These are phyloP conservation scores for Parapristionchus giblindavisi DNA, from an alignment of 2,888 invertebrate genomes.

Conservation along the genomic window DNA sequence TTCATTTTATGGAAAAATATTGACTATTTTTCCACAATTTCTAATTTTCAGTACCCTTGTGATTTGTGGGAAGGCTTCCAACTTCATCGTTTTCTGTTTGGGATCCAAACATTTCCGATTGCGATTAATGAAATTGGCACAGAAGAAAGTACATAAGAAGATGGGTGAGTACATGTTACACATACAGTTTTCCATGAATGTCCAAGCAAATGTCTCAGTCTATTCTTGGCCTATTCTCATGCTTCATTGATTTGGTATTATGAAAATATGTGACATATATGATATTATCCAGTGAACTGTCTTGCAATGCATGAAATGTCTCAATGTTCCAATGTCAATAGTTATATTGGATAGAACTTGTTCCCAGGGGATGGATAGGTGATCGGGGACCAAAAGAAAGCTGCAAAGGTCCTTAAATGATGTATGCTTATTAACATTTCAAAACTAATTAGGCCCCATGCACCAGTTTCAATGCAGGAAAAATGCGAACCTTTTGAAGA, in stretches of 20 bases:
- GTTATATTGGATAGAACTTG: background rate
- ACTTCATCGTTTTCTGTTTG: slow-evolving; percentile 68
- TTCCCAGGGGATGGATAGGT: background rate
- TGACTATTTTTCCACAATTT: background rate
- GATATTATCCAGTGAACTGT: too few relatives aligned
- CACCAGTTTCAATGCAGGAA: too few relatives aligned
- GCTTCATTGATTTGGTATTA: too few relatives aligned
- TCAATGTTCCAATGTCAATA: background rate
- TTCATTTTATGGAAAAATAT: background rate
- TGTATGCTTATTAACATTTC: too few relatives aligned
- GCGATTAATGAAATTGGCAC: slow-evolving; percentile 61
- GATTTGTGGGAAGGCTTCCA: slow-evolving; percentile 66
- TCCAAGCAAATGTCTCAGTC: too few relatives aligned
- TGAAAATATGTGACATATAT: too few relatives aligned
- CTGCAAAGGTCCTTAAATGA: background rate
- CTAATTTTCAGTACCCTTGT: slow-evolving; percentile 61
- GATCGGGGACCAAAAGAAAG: background rate
- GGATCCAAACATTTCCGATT: slow-evolving; percentile 68
- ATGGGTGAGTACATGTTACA: slow-evolving; percentile 52
- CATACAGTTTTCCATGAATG: too few relatives aligned
- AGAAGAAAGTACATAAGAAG: slow-evolving; percentile 64
- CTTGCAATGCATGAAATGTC: background rate
- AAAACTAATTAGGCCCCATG: too few relatives aligned
- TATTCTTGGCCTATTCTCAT: too few relatives aligned
- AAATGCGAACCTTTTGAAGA: too few relatives aligned